Evolutionary conservation across 1,140 invertebrate species (phyloP).

Genomic region (Sycobia sp.): DNA sequence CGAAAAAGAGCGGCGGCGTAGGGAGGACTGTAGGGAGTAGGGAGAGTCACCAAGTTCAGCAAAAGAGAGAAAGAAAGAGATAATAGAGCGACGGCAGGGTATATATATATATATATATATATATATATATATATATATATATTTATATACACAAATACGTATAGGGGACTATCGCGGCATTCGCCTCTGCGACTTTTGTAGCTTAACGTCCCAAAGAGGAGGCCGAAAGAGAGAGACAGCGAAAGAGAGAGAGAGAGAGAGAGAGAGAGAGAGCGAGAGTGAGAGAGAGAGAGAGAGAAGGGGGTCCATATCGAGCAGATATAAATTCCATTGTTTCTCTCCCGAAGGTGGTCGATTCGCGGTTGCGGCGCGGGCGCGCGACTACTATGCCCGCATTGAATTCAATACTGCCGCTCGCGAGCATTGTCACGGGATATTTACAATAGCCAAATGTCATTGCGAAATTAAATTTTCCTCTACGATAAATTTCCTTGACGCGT

Average conservation of each 20-base stretch:
- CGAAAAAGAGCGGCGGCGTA: slow-evolving; percentile 1
- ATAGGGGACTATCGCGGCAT: too few relatives aligned
- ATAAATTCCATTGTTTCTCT: slow-evolving; percentile 48
- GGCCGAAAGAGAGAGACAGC: too few relatives aligned
- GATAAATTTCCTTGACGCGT: slow-evolving; percentile 38
- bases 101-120: too few relatives aligned
- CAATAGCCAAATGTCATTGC: slow-evolving; percentile 38
- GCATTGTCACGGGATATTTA: slow-evolving; percentile 42
- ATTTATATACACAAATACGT: too few relatives aligned
- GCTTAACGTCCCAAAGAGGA: too few relatives aligned
- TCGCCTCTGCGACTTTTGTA: slow-evolving; percentile 5
- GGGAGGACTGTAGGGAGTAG: not conserved
- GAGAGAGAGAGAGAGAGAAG: too few relatives aligned
- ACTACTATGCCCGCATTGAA: slow-evolving; percentile 44
- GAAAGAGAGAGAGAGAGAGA: too few relatives aligned
- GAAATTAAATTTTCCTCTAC: slow-evolving; percentile 39
- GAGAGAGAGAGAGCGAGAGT: too few relatives aligned
- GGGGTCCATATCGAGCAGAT: slow-evolving; percentile 42
- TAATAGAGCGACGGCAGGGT: not conserved
- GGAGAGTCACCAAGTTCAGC: too few relatives aligned
- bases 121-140: too few relatives aligned
- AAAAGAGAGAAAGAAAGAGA: not conserved
- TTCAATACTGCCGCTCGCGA: slow-evolving; percentile 39
- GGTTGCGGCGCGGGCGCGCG: slow-evolving; percentile 10
- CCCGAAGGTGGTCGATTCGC: slow-evolving; percentile 33